Evolutionary conservation across 2,888 invertebrate genomes (phyloP), one percentile per base, ranked within the genome.

Genomic region (Leucozona laternaria): DNA sequence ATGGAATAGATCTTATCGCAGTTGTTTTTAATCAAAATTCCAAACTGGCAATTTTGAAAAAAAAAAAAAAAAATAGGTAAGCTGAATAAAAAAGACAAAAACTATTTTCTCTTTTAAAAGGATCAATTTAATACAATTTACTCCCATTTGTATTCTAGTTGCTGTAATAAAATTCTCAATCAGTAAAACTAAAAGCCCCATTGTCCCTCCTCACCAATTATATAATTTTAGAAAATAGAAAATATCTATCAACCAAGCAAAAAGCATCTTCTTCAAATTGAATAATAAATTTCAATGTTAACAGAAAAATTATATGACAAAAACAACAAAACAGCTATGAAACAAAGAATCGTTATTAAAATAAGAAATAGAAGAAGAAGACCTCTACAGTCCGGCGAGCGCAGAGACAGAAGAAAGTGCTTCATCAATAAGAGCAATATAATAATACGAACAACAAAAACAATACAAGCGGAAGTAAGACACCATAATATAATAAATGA

Each of bases 401-500:
- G 4, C 48, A 48, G 11, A 13, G 5, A 25, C 53, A 17, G 8
- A 37, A 37, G 68, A 50, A 53, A 68, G 37, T 53, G 53, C 53
- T 48, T 78, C 82, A 86, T 75, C 71, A 82, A 86, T 75, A 75
- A 53, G 34, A 82, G 73, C 70, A 82, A 66, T 66, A 48, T 66
- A 66, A 79, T 48, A 66, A 66, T 17, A 17, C 57, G 45, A 75
- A 71, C 34, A 71, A 79, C 86, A 79, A 86, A 86, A 86, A 86
- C 86, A 86, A 86, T 86, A 79, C 75, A 75, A 82, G 70, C 86
- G 78, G 78, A 86, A 86, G 78, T 78, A 73, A 48, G 81, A 82
- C 43, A 79, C 75, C 34, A 68, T 66, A 45, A 70, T 72, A 72
- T 77, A 82, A 85, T 85, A 79, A 85, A 86, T 53, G 53, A 78